A percentile compares a stretch with the other conserved stretches of the same genome.
Evolutionary conservation across 2,888 invertebrate genomes (phyloP).

Genomic region (Zaprionus bogoriensis): DNA sequence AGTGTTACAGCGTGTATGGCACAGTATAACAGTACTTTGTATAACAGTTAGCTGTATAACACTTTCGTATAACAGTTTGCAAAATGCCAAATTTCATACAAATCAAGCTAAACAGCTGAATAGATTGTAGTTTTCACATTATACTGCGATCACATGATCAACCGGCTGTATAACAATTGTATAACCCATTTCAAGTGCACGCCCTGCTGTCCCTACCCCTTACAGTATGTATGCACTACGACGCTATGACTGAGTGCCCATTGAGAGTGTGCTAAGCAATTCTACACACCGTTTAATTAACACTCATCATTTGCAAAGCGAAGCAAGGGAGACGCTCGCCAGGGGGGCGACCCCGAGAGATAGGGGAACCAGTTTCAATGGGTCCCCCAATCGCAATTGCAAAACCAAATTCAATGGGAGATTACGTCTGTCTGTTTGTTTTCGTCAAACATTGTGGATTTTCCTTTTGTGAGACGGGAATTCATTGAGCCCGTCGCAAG

Average conservation of each 20-base stretch:
- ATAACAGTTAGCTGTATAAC: constrained; percentile 16
- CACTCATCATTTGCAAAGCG: constrained; percentile 29
- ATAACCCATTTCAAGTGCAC: constrained; percentile 17
- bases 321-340: background rate
- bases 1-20: background rate
- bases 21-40: constrained; percentile 3
- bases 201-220: background rate
- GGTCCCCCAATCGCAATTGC: constrained; percentile 17
- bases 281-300: constrained; percentile 61
- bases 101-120: background rate
- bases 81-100: background rate
- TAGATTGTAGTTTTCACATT: background rate
- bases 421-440: constrained; percentile 2
- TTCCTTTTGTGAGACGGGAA: background rate
- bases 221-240: background rate
- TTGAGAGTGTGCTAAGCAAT: constrained; percentile 47
- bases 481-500: background rate
- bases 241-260: background rate
- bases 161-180: constrained; percentile 26
- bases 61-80: constrained; percentile 2
- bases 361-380: constrained; percentile 37
- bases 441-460: background rate
- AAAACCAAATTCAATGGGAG: constrained; percentile 12
- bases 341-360: background rate
- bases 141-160: constrained; percentile 22